Conservation (phyloP, 2,113 vertebrate species). For the Ochotona curzoniae region DNA sequence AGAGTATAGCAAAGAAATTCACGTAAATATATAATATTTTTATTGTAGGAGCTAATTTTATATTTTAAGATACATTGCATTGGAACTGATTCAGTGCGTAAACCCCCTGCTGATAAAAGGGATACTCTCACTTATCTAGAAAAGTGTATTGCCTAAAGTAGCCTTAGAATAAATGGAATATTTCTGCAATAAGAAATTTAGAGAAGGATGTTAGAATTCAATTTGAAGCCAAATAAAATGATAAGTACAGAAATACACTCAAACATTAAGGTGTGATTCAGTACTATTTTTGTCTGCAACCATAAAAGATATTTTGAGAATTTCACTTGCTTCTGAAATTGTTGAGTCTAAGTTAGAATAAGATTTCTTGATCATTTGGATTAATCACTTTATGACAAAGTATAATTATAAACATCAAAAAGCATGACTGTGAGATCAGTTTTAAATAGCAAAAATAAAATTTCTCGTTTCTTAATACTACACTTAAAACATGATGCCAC, state of each 20-base stretch:
- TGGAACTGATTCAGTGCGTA: not conserved
- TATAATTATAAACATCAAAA: not conserved
- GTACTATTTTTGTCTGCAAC: not conserved
- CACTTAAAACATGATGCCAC: not conserved
- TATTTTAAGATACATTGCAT: not conserved
- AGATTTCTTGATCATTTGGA: not conserved
- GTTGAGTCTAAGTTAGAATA: not conserved
- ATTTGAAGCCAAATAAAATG: constrained; percentile 29
- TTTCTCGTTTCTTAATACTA: not conserved
- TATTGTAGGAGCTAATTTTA: constrained; percentile 29
- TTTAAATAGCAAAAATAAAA: not conserved
- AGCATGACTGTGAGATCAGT: not conserved
- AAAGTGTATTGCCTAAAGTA: constrained; percentile 25
- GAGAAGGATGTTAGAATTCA: not conserved
- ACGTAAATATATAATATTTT: constrained; percentile 29
- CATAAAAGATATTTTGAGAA: not conserved
- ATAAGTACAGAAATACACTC: not conserved
- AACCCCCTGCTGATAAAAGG: not conserved
- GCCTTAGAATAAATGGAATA: not conserved
- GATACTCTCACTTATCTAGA: not conserved
- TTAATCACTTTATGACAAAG: not conserved
- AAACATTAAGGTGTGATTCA: constrained; percentile 5
- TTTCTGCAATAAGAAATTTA: not conserved
- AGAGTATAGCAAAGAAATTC: not conserved
- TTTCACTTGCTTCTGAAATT: not conserved